These are phyloP conservation scores for Macrosteles quadrilineatus DNA, from an alignment of 1,140 invertebrate species.

Conservation along the genomic window DNA sequence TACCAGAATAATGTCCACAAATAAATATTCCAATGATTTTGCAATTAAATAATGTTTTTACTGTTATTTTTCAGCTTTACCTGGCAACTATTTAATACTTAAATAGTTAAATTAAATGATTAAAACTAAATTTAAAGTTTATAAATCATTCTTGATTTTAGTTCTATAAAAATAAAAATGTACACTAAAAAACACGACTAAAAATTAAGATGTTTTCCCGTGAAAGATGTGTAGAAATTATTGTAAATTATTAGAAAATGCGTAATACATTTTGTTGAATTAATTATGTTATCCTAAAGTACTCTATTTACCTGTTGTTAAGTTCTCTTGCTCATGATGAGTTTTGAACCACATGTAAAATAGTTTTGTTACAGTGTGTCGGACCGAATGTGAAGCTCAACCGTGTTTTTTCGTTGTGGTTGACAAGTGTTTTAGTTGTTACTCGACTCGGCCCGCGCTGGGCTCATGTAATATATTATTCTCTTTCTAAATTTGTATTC, in stretches of 20 bases:
- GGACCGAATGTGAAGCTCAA: neutral
- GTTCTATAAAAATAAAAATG: too few relatives aligned
- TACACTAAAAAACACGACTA: too few relatives aligned
- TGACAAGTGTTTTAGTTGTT: conserved; percentile 14
- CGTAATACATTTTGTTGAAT: conserved; percentile 6
- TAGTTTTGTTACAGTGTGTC: neutral
- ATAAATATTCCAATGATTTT: too few relatives aligned
- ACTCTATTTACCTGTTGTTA: conserved; percentile 19
- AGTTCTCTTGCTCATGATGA: neutral
- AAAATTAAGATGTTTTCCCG: too few relatives aligned
- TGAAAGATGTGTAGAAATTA: too few relatives aligned
- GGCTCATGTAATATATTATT: conserved; percentile 12
- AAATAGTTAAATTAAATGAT: too few relatives aligned
- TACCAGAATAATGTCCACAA: too few relatives aligned
- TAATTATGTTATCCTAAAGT: conserved; percentile 20
- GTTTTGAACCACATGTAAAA: conserved; percentile 5
- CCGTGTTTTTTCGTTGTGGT: neutral
- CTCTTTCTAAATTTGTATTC: conserved; percentile 21
- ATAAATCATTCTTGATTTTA: too few relatives aligned
- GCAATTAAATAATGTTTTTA: too few relatives aligned
- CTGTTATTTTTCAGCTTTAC: too few relatives aligned
- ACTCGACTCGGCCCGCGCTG: neutral
- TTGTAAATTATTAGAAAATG: conserved; percentile 21
- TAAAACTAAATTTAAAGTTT: too few relatives aligned
- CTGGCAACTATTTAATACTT: too few relatives aligned